phyloP scores from a whole-genome alignment of 64 coral and sea anemone species.

The Actinia tenebrosa region DNA sequence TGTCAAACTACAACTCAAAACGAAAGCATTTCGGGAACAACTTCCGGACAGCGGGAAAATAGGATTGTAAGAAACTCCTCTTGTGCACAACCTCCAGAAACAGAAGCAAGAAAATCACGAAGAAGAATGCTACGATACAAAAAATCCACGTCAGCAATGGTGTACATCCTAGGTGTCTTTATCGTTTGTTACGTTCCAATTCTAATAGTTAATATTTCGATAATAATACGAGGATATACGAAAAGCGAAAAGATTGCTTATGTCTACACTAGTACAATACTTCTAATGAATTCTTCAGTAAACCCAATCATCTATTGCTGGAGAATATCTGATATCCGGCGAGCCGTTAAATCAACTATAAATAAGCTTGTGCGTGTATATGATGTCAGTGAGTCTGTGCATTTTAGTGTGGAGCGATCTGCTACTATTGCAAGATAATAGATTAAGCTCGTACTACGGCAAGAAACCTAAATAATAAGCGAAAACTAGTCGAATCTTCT shows the following conservation, averaged over 20 bases:
- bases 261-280: constrained; percentile 18
- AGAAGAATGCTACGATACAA: constrained; percentile 24
- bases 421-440: neutral
- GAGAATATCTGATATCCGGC: constrained; percentile 33
- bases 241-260: constrained; percentile 19
- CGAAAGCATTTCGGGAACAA: neutral
- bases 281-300: constrained; percentile 38
- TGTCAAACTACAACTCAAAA: neutral
- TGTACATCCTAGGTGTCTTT: constrained; percentile 47
- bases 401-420: neutral
- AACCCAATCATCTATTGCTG: constrained; percentile 56
- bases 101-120: neutral
- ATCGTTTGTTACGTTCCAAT: constrained; percentile 43
- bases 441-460: neutral
- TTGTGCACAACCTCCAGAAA: neutral
- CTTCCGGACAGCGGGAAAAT: too few relatives aligned
- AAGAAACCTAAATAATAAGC: neutral
- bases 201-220: constrained; percentile 8
- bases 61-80: too few relatives aligned
- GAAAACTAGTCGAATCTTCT: too few relatives aligned
- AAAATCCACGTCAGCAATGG: constrained; percentile 27
- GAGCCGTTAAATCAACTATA: constrained; percentile 26
- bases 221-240: constrained; percentile 14
- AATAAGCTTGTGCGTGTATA: neutral
- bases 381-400: neutral